A percentile compares a stretch with the other conserved stretches of the same genome.
phyloP scores from a whole-genome alignment of 2,888 invertebrate species.

The Orthosia gracilis region DNA sequence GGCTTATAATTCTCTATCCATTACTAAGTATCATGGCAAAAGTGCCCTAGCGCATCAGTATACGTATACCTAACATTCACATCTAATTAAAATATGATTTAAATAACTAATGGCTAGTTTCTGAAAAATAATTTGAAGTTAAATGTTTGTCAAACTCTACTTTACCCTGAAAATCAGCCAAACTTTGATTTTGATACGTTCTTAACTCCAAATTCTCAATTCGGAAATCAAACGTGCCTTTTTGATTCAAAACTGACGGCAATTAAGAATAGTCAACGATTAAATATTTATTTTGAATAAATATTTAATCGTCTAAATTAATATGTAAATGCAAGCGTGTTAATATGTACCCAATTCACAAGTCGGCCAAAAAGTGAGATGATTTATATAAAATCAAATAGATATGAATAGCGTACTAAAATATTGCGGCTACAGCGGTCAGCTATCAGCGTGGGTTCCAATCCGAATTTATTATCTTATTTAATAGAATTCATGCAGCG shows the following conservation, averaged over 20 bases:
- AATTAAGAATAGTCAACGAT: conserved; percentile 4
- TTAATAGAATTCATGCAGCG: conserved; percentile 48
- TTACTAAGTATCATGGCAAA: conserved; percentile 31
- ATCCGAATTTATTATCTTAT: conserved; percentile 47
- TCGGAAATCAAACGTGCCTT: too few relatives aligned
- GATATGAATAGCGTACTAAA: conserved; percentile 46
- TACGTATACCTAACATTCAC: conserved; percentile 4
- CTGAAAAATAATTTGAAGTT: background rate
- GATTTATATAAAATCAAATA: conserved; percentile 49
- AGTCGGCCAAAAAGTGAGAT: conserved; percentile 28
- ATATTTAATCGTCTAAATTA: conserved; percentile 20
- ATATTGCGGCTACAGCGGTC: conserved; percentile 29
- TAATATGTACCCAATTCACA: conserved; percentile 23
- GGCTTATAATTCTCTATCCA: conserved; percentile 56
- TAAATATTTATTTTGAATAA: background rate
- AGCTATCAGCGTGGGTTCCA: conserved; percentile 46
- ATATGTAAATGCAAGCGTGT: conserved; percentile 26
- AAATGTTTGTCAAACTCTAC: background rate
- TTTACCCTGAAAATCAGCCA: background rate
- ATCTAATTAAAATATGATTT: background rate
- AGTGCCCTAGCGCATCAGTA: conserved; percentile 1
- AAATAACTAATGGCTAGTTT: too few relatives aligned
- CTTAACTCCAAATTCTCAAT: background rate
- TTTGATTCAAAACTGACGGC: background rate
- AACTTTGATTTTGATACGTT: background rate